Evolutionary conservation across 2,888 invertebrate genomes (phyloP), one percentile per base, ranked within the genome.

Genomic region (Azorinus chamasolen): DNA sequence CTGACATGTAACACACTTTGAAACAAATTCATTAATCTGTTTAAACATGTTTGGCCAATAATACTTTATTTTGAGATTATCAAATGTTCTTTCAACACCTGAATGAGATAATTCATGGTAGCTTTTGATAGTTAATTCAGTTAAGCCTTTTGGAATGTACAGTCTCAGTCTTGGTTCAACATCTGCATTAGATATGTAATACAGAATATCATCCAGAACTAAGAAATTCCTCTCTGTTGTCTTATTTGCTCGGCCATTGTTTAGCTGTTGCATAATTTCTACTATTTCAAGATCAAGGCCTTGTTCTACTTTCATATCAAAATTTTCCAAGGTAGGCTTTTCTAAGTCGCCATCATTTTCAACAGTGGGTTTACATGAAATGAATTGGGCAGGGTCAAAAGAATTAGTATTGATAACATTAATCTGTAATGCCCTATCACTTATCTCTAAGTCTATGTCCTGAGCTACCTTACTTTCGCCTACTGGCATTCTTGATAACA

Each of bases 101-200:
- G 39, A 18, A 24, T 55, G 55, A 10, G 16, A 16, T 2, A 8
- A 1, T 10, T 55, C 55, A 55, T 55, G 55, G 8, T 18, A 55
- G 8, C 39, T 32, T 12, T 14, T 12, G 12, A 55, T 5, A 16
- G 39, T n/a, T 39, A 1, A 12, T 16, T 37, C 12, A 20, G 16
- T 32, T 37, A 58, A 27, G 8, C 45, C 25, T 16, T n/a, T 25
- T 14, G 43, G 43, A 25, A 58, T 25, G 25, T 25, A 43, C 5
- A 58, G 18, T 18, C 58, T 16, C 14, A 75, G 16, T 10, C 27
- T n/a, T 2, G 79, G 76, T 12, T 79, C 71, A 48, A 53, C 65
- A 61, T 79, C 71, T 27, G 65, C 12, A 22, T 76, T 62, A n/a
- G 73, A 58, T 1, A 78, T 43, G 43, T 69, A 69, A 66, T 81